These are phyloP conservation scores for Drosophila serrata DNA, from an alignment of 1,140 invertebrate species.

Conservation along the genomic window DNA sequence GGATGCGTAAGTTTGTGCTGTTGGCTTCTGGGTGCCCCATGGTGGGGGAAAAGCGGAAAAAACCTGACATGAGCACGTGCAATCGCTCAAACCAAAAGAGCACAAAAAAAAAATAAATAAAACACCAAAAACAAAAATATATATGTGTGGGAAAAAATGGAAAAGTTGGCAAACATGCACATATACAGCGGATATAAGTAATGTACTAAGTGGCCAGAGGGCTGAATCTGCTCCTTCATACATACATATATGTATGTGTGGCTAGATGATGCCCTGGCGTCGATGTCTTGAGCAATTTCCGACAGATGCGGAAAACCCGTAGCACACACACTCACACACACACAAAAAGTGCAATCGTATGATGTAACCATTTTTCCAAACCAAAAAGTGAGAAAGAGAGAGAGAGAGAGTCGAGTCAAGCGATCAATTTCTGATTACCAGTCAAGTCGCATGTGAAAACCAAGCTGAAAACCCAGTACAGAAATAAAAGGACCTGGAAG, in stretches of 20 bases:
- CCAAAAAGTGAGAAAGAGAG: neutral
- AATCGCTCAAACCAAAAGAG: constrained; percentile 50
- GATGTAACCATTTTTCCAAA: constrained; percentile 49
- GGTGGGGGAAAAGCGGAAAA: constrained; percentile 15
- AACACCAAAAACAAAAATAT: constrained; percentile 10
- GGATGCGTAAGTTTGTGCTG: constrained; percentile 40
- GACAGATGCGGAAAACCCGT: constrained; percentile 34
- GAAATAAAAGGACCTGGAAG: constrained; percentile 17
- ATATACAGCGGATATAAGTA: constrained; percentile 47
- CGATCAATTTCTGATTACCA: constrained; percentile 67
- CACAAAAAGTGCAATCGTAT: constrained; percentile 52
- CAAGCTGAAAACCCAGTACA: constrained; percentile 8
- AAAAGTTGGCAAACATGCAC: constrained; percentile 56
- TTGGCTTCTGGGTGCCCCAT: constrained; percentile 3
- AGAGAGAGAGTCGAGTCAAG: constrained; percentile 18
- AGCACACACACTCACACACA: constrained; percentile 17
- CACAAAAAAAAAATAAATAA: neutral
- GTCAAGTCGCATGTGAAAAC: constrained; percentile 49
- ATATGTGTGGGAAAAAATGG: constrained; percentile 1
- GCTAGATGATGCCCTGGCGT: constrained; percentile 32
- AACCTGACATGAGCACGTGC: constrained; percentile 51
- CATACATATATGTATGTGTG: constrained; percentile 24
- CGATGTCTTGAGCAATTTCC: constrained; percentile 56
- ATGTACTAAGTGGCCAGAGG: constrained; percentile 52
- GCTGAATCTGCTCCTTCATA: constrained; percentile 33